Base-by-base conservation (phyloP, 2,888 invertebrate genomes). In the Ectropis crepuscularia region DNA sequence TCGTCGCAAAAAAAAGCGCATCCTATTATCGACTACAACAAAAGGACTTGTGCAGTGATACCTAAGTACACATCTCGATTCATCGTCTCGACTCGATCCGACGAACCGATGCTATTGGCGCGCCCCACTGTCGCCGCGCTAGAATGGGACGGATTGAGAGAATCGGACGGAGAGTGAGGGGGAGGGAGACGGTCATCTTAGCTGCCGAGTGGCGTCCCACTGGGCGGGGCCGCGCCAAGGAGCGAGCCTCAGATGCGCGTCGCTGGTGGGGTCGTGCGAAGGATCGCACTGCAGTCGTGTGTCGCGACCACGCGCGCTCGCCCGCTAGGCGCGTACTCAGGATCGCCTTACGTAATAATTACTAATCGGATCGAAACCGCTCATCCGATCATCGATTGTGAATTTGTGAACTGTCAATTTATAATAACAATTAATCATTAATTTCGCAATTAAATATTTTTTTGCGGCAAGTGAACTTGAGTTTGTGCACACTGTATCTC, bases 171-270 rank as follows among this genome's bases (percentile, higher is more conserved):
- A 65, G 92, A 77, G 88, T 68, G 87, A 89, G 79, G 86, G 85
- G 80, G 92, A 92, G 90, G 89, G 85, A 85, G 88, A 87, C 85
- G 90, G 90, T 90, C 89, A 92, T 92, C 92, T 92, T 92, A 92
- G 90, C 86, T 80, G 79, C 82, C 87, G 91, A 89, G 92, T 89
- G 76, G 92, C 92, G 90, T 90, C 94, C 93, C 90, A 90, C 90
- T 89, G 93, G 94, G 94, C 94, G 94, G 94, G 93, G 94, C 93
- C 89, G 90, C 86, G 88, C 87, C 84, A 89, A 88, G 90, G 89
- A 92, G 90, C 86, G 92, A 90, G 91, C 92, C 93, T 93, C 89
- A 92, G 94, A 94, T 94, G 94, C 94, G 94, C 94, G 92, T 88
- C 89, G 93, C 90, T 93, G 94, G 94, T 93, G 94, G 94, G 94